Percentiles rank a stretch among this genome's conserved stretches.
These are phyloP conservation scores for Brachionus koreanus DNA, from an alignment of 1,140 invertebrate genomes.

Conservation along the genomic window DNA sequence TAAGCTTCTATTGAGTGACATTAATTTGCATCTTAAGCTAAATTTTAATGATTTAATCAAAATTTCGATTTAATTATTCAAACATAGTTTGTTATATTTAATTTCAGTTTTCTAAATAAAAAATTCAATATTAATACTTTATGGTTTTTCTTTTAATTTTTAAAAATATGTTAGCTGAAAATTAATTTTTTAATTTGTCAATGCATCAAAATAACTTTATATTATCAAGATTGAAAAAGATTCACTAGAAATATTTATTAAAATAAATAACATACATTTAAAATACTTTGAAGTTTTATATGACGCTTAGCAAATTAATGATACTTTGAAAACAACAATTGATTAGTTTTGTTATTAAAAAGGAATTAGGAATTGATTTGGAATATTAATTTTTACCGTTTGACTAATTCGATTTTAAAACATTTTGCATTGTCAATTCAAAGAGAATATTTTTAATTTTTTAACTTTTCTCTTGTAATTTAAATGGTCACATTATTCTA, in stretches of 20 bases:
- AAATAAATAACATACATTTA: no score
- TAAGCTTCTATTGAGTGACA: neutral
- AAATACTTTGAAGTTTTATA: no score
- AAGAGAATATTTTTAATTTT: neutral
- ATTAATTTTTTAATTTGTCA: no score
- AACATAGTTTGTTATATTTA: neutral
- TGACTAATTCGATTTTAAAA: neutral
- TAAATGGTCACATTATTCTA: neutral
- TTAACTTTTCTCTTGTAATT: neutral
- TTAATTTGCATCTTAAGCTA: neutral
- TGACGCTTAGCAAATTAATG: neutral
- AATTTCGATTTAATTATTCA: neutral
- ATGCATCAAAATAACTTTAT: no score
- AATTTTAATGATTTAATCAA: neutral
- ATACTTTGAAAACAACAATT: neutral
- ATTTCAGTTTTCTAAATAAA: neutral
- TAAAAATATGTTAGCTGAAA: no score
- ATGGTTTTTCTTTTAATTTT: no score
- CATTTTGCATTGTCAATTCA: neutral
- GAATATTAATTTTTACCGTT: neutral
- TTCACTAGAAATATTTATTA: no score
- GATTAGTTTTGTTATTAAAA: neutral
- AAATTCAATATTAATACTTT: no score
- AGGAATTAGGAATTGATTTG: neutral
- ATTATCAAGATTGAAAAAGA: no score